These are phyloP conservation scores for Clarias magur DNA, from an alignment of 2,113 vertebrate genomes.

Conservation along the genomic window DNA sequence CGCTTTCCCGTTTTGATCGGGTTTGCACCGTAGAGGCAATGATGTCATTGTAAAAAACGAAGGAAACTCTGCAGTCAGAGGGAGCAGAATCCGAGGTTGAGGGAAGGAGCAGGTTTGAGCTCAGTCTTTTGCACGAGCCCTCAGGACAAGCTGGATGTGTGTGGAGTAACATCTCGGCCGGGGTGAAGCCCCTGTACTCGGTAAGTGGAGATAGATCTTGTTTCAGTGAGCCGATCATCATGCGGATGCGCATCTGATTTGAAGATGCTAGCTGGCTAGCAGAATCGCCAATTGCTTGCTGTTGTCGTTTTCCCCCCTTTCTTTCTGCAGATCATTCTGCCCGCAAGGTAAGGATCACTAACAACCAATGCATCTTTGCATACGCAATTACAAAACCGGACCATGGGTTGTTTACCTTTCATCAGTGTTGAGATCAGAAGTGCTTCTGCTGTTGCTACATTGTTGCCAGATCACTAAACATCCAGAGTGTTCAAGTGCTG, in stretches of 20 bases:
- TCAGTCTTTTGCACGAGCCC: slow-evolving; percentile 50
- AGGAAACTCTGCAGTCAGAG: slow-evolving; percentile 60
- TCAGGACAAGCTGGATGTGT: slow-evolving; percentile 69
- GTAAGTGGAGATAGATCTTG: slow-evolving; percentile 63
- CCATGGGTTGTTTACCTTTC: not conserved
- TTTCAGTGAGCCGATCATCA: slow-evolving; percentile 1
- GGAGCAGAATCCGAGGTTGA: slow-evolving; percentile 52
- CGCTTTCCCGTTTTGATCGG: not conserved
- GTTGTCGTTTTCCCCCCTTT: not conserved
- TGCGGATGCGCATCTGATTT: not conserved
- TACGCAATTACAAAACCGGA: not conserved
- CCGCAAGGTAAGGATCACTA: not conserved
- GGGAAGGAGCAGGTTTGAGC: slow-evolving; percentile 57
- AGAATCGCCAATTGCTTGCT: not conserved
- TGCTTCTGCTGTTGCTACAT: slow-evolving; percentile 6
- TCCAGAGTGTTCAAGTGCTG: not conserved
- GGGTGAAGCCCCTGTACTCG: slow-evolving; percentile 69
- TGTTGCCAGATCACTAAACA: not conserved
- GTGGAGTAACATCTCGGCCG: slow-evolving; percentile 59
- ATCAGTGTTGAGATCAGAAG: not conserved
- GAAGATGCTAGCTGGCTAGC: slow-evolving; percentile 38
- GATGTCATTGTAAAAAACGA: slow-evolving; percentile 66
- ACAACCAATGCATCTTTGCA: not conserved
- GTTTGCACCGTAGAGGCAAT: slow-evolving; percentile 53
- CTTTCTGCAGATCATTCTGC: not conserved